phyloP scores from a whole-genome alignment of 2,888 invertebrate genomes.

The Dicyrtoma fusca region DNA sequence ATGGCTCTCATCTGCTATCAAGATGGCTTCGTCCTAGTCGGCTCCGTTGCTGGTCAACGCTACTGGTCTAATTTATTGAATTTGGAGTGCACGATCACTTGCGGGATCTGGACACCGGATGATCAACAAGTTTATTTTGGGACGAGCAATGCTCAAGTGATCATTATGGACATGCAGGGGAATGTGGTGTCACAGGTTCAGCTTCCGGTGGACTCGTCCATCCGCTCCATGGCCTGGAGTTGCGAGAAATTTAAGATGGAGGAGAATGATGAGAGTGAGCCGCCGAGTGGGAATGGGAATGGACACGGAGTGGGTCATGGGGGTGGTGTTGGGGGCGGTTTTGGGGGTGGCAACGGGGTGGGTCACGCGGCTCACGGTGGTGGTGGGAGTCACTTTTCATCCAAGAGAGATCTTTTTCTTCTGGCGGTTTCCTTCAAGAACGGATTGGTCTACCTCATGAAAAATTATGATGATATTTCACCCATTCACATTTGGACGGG shows the following conservation, averaged over 20 bases:
- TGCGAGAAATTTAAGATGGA: slow-evolving; percentile 99
- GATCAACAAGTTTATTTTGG: slow-evolving; percentile 79
- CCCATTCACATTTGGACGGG: slow-evolving; percentile 83
- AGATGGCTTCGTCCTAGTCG: slow-evolving; percentile 98
- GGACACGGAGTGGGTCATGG: too few relatives aligned
- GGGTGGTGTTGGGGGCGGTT: too few relatives aligned
- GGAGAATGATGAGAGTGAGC: slow-evolving; percentile 76
- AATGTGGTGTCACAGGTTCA: slow-evolving; percentile 94
- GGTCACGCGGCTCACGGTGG: too few relatives aligned
- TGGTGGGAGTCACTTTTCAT: slow-evolving; percentile 26
- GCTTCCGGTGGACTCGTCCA: slow-evolving; percentile 76
- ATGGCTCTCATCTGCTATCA: slow-evolving; percentile 98
- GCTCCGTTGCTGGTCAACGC: slow-evolving; percentile 94
- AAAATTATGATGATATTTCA: slow-evolving; percentile 90
- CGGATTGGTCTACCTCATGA: slow-evolving; percentile 85
- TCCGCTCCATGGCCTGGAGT: slow-evolving; percentile 93
- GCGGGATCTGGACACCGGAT: slow-evolving; percentile 79
- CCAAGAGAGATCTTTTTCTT: slow-evolving; percentile 49
- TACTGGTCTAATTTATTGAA: slow-evolving; percentile 99
- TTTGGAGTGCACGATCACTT: slow-evolving; percentile 88
- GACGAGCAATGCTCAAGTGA: slow-evolving; percentile 90
- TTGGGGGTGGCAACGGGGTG: too few relatives aligned
- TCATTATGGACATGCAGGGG: slow-evolving; percentile 96
- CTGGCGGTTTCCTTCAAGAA: slow-evolving; percentile 68
- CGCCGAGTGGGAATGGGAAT: background rate